Base-by-base conservation (phyloP, 1,140 invertebrate species). In the Drosophila varians region DNA sequence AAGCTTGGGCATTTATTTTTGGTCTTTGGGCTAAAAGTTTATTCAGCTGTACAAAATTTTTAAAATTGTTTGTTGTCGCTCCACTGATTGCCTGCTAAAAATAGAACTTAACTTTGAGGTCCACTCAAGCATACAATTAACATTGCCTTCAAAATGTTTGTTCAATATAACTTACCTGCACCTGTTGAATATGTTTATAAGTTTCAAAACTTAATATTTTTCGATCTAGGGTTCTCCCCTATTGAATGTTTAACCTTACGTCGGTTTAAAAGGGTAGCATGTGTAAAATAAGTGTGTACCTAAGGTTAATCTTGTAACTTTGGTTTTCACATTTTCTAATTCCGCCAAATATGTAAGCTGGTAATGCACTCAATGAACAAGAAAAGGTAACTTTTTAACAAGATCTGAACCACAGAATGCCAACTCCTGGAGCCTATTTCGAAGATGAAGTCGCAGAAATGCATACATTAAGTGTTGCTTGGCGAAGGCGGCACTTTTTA, bases 1-100 rank as follows among this genome's bases (percentile, higher is more conserved):
- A 9, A 31, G 28, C 43, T 62, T 46, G 74, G 62, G 77, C 54
- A 77, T 80, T 86, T 86, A 86, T 87, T 86, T 80, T 86, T 80
- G 72, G 62, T 70, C 60, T 74, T 86, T 80, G 57, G 78, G 73
- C 25, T 66, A 58, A 52, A 76, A 86, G 69, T 61, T 75, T 61
- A 86, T 58, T 74, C 68, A 62, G 55, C 73, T 80, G 80, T 70
- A 36, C 87, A 87, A 61, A 69, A 84, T 74, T 73, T 47, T 69
- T 73, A 68, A 84, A 86, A 74, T 64, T 68, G 48, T 62, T 68
- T 77, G 38, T 55, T 65, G 46, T 56, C 69, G 61, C 26, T 82
- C 38, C 45, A 34, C 34, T 74, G 68, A 46, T 12, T 49, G 38
- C 36, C 9, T 55, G 36, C 40, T 43, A 54, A 57, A 60, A 40